These are phyloP conservation scores for Epirrita christyi DNA, from an alignment of 2,888 invertebrate genomes.

Conservation along the genomic window DNA sequence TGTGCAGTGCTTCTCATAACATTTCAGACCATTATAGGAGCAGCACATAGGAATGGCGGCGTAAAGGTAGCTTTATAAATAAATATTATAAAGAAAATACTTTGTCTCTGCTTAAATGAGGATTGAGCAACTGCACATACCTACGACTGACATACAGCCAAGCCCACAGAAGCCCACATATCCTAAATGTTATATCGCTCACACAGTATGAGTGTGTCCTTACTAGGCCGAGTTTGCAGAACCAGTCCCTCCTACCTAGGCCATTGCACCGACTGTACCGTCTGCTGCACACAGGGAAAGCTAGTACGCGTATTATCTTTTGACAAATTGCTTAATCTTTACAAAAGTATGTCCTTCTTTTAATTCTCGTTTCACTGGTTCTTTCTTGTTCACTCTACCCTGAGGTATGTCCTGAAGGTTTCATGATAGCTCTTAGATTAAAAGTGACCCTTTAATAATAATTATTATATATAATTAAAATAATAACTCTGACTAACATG, in stretches of 20 bases:
- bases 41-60: too few species aligned
- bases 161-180: slow-evolving; percentile 14
- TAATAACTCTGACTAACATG: too few species aligned
- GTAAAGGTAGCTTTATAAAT: too few species aligned
- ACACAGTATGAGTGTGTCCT: slow-evolving; percentile 30
- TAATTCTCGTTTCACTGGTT: too few species aligned
- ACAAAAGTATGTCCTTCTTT: slow-evolving; percentile 11
- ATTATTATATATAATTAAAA: too few species aligned
- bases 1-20: too few species aligned
- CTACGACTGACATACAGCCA: slow-evolving; percentile 3
- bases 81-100: too few species aligned
- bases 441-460: too few species aligned
- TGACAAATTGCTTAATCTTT: slow-evolving; percentile 9
- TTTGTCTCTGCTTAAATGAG: slow-evolving; percentile 1
- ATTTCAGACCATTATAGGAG: too few species aligned
- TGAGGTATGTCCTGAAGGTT: too few species aligned
- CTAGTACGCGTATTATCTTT: slow-evolving; percentile 15
- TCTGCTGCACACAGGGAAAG: slow-evolving; percentile 20
- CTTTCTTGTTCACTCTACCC: too few species aligned
- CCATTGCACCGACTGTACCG: slow-evolving; percentile 49
- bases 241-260: slow-evolving; percentile 62
- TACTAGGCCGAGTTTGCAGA: slow-evolving; percentile 38
- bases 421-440: too few species aligned
- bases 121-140: slow-evolving; percentile 14
- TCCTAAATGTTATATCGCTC: slow-evolving; percentile 22